These are phyloP conservation scores for Cossypha niveicapilla DNA, from an alignment of 2,797 vertebrate species.

Conservation along the genomic window DNA sequence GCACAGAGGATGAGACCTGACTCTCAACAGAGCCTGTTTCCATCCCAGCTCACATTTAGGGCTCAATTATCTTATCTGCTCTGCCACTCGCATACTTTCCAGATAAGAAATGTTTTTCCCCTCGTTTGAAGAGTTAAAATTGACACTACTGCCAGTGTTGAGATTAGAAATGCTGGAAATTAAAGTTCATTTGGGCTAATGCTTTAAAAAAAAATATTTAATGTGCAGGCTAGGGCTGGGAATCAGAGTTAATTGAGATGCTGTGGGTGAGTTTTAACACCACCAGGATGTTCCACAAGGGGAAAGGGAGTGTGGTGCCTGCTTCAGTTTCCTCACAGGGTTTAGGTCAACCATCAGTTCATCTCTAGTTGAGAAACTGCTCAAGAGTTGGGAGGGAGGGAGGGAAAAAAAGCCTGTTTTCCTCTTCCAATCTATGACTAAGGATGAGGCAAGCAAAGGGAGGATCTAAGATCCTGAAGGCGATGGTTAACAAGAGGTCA, in stretches of 20 bases:
- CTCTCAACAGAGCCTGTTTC: conserved; percentile 53
- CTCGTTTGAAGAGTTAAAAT: neutral
- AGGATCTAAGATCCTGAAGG: conserved; percentile 57
- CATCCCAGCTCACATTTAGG: conserved; percentile 62
- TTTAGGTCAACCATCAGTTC: conserved; percentile 23
- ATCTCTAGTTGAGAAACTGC: conserved; percentile 32
- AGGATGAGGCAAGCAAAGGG: conserved; percentile 53
- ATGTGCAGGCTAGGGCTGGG: neutral
- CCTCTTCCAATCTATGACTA: conserved; percentile 55
- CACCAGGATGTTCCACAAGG: neutral
- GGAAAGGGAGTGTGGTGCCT: neutral
- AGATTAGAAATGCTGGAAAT: neutral
- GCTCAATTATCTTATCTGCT: conserved; percentile 66
- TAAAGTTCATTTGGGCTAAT: neutral
- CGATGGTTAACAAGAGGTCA: conserved; percentile 47
- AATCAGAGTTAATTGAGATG: neutral
- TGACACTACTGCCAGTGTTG: neutral
- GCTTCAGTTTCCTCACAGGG: neutral
- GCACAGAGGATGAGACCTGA: conserved; percentile 40
- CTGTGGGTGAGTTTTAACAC: neutral
- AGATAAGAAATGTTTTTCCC: conserved; percentile 40
- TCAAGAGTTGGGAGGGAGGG: neutral
- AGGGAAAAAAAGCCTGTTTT: neutral
- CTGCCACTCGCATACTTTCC: conserved; percentile 49
- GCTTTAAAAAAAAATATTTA: neutral